A percentile compares a stretch with the other conserved stretches of the same genome.
phyloP scores from a whole-genome alignment of 2,797 vertebrate genomes.

The Siniperca undulata region DNA sequence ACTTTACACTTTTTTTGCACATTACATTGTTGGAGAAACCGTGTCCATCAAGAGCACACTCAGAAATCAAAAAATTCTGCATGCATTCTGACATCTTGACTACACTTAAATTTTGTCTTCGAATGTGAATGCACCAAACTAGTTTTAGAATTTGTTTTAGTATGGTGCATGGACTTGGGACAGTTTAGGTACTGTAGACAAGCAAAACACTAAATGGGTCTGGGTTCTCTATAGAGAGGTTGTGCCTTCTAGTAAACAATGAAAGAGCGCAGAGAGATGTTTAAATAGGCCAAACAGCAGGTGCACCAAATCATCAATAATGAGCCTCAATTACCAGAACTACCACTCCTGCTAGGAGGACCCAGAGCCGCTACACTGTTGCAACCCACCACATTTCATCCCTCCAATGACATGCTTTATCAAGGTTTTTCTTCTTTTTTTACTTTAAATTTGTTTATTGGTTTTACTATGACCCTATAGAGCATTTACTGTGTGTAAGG shows the following conservation, averaged over 20 bases:
- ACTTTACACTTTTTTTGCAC: not conserved
- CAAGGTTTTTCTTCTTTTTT: not conserved
- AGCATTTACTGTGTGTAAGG: not conserved
- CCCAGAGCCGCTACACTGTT: not conserved
- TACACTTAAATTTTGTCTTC: not conserved
- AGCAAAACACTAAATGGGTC: too few species aligned
- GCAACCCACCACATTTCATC: not conserved
- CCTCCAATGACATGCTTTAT: not conserved
- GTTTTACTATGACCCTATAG: not conserved
- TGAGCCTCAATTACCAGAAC: constrained; percentile 56
- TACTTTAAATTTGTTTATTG: not conserved
- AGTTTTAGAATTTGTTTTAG: not conserved
- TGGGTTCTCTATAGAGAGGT: not conserved
- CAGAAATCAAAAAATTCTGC: not conserved
- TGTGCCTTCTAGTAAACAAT: constrained; percentile 12
- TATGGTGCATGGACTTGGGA: not conserved
- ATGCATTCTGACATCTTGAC: not conserved
- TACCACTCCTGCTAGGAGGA: constrained; percentile 14
- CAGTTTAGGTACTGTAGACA: too few species aligned
- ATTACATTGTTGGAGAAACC: not conserved
- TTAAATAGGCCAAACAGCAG: constrained; percentile 59
- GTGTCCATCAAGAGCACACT: not conserved
- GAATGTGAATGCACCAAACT: not conserved
- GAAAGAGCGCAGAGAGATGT: not conserved
- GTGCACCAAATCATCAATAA: constrained; percentile 55